Conservation (phyloP, 2,888 invertebrate genomes). For the Synanthedon formicaeformis region DNA sequence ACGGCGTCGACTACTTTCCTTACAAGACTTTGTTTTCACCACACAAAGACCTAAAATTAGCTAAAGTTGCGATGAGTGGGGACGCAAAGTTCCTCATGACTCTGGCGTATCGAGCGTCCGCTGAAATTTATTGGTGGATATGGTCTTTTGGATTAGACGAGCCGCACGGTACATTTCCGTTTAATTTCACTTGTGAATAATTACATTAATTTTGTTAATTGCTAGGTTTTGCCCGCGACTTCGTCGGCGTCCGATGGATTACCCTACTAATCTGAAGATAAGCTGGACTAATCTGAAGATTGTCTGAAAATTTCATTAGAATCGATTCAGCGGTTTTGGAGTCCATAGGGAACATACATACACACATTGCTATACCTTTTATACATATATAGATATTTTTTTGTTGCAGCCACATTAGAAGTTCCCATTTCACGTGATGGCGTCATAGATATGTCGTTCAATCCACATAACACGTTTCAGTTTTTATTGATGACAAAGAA, state of each 20-base stretch:
- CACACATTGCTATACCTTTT: too few relatives aligned
- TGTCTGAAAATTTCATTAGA: too few relatives aligned
- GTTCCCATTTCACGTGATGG: constrained; percentile 24
- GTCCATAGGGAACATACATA: too few relatives aligned
- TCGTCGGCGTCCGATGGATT: too few relatives aligned
- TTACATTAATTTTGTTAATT: too few relatives aligned
- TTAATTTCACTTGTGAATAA: too few relatives aligned
- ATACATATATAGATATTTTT: too few relatives aligned
- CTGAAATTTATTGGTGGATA: constrained; percentile 70
- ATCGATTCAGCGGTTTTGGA: too few relatives aligned
- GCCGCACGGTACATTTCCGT: constrained; percentile 59
- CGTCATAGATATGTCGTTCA: constrained; percentile 38
- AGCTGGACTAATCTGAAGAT: too few relatives aligned
- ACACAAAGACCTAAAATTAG: constrained; percentile 43
- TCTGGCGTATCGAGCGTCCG: constrained; percentile 54
- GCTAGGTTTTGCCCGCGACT: too few relatives aligned
- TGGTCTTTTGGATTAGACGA: constrained; percentile 68
- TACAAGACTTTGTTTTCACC: constrained; percentile 67
- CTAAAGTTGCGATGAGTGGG: constrained; percentile 59
- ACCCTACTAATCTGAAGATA: too few relatives aligned
- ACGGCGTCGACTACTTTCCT: constrained; percentile 55
- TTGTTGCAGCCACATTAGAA: constrained; percentile 23
- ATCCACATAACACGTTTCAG: constrained; percentile 39
- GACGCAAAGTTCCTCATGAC: constrained; percentile 72
- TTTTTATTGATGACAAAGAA: constrained; percentile 42